Percentiles rank a stretch among this genome's conserved stretches.
These are phyloP conservation scores for Apis cerana DNA, from an alignment of 1,140 invertebrate genomes.

Conservation along the genomic window DNA sequence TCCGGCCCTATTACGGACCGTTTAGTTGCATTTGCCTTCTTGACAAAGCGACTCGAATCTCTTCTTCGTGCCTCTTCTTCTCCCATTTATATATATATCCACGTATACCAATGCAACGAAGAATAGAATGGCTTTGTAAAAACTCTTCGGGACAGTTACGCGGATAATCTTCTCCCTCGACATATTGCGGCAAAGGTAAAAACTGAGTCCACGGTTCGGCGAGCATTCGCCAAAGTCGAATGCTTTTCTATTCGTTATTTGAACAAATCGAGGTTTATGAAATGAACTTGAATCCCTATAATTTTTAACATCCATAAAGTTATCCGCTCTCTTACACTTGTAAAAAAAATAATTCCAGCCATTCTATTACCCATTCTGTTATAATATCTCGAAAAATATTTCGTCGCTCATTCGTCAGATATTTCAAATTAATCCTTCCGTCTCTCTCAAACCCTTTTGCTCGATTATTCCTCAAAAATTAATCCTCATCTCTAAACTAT, in stretches of 20 bases:
- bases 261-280: slow-evolving; percentile 33
- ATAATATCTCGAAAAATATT: neutral
- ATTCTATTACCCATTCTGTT: too few relatives aligned
- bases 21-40: slow-evolving; percentile 79
- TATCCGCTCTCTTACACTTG: too few relatives aligned
- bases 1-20: slow-evolving; percentile 75
- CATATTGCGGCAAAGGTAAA: slow-evolving; percentile 77
- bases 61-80: slow-evolving; percentile 46
- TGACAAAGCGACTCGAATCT: slow-evolving; percentile 79
- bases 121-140: slow-evolving; percentile 34
- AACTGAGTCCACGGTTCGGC: slow-evolving; percentile 64
- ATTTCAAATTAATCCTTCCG: neutral
- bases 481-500: too few relatives aligned
- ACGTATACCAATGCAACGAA: slow-evolving; percentile 35
- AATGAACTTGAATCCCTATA: neutral
- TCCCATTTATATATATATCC: slow-evolving; percentile 5
- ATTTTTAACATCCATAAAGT: too few relatives aligned
- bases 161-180: slow-evolving; percentile 74
- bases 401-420: neutral
- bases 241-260: neutral
- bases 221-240: slow-evolving; percentile 66
- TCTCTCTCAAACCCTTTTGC: neutral
- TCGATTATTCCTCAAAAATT: slow-evolving; percentile 8
- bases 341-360: too few relatives aligned
- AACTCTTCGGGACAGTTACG: slow-evolving; percentile 72